These are phyloP conservation scores for Oscheius onirici DNA, from an alignment of 2,888 invertebrate species.

Conservation along the genomic window DNA sequence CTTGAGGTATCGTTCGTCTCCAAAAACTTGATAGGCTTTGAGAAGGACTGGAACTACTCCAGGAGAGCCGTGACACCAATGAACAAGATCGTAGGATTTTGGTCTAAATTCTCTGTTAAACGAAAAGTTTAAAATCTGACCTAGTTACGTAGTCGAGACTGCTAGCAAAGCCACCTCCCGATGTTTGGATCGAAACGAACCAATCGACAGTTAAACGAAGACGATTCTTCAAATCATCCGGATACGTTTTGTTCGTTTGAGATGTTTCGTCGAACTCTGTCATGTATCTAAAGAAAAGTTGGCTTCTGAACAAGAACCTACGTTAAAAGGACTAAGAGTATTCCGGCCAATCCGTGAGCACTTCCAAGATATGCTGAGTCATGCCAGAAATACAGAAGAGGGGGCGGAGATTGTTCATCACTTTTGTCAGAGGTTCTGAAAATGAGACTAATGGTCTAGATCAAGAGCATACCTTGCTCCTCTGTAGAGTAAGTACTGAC, in stretches of 20 bases:
- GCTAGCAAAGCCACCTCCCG: constrained; percentile 41
- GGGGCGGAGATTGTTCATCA: constrained; percentile 70
- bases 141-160: constrained; percentile 7
- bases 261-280: not conserved
- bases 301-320: not conserved
- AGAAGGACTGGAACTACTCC: constrained; percentile 83
- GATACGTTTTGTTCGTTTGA: not conserved
- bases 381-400: constrained; percentile 88
- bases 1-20: constrained; percentile 77
- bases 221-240: constrained; percentile 1
- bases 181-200: constrained; percentile 38
- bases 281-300: not conserved
- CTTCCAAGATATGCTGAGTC: constrained; percentile 86
- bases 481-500: constrained; percentile 1
- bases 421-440: not conserved
- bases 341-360: constrained; percentile 88
- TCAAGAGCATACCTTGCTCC: not conserved
- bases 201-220: constrained; percentile 22
- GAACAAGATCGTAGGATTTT: constrained; percentile 15
- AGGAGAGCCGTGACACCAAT: constrained; percentile 87
- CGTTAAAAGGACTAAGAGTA: constrained; percentile 84
- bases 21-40: constrained; percentile 82
- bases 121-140: not conserved
- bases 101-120: not conserved
- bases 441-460: too few species aligned